Base-by-base conservation (phyloP, 1,140 invertebrate species). In the Panonychus citri region DNA sequence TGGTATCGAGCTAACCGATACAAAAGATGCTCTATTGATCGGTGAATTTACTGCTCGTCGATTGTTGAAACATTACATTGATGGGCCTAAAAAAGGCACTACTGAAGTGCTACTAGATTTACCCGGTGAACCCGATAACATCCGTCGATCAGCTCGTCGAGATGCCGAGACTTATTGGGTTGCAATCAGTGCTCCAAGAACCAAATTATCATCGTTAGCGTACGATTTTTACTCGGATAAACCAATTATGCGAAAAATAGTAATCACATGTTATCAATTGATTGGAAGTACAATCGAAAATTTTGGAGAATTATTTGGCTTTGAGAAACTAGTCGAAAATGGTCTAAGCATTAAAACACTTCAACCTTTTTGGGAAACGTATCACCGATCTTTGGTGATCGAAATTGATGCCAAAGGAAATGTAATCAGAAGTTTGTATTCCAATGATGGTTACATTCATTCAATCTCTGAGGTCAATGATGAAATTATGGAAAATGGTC, bases 51-150 rank as follows among this genome's bases (percentile, higher is more conserved):
- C 19, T 24, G 46, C 30, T 50, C 39, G 42, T 52, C 46, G 46
- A 13, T 62, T 79, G 59, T 61, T 73, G 34, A 80, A 83, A 65
- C 80, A 84, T 69, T 75, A 83, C 66, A 66, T 87, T 48, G 77
- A 77, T 66, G 80, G 85, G 15, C 70, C 75, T 3, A 82, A 82
- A 57, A 75, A 76, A 62, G 83, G 83, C 17, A 73, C 74, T 56
- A 65, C 66, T 3, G 83, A 86, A 64, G 68, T 83, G 1, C 81
- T 87, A 63, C 63, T 79, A 17, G 77, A 82, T 64, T 70, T 90
- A 57, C 83, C 85, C 48, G 85, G 85, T 63, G 54, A 74, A 8
- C 81, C 82, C n/a, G 85, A 90, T 67, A 88, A 86, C 66, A 66
- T 87, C 30, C 74, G 80, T 39, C 68, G 69, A 0, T 79, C 80